Evolutionary conservation across 2,113 vertebrate species (phyloP), one percentile per base, ranked within the genome.

Genomic region (Passer montanus): DNA sequence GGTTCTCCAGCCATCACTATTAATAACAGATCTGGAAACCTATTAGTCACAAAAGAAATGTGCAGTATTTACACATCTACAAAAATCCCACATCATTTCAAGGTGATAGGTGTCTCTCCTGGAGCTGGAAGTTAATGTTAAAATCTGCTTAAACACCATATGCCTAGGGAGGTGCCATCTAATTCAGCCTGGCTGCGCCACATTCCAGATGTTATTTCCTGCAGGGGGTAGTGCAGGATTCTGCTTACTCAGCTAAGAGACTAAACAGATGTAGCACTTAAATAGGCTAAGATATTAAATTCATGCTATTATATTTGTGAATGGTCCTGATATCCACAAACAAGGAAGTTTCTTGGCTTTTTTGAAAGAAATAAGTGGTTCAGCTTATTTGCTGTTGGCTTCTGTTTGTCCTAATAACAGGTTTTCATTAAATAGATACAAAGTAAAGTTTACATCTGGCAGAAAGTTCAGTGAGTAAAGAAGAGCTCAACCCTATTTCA

Each of bases 211-310:
- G 21, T 70, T 87, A 87, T 68, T 97, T 97, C 91, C 91, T 86
- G 89, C 39, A 81, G 47, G 47, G 76, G 47, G 81, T 89, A 84
- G 39, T 24, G 43, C 35, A 84, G 62, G 46, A 41, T 67, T 81
- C 94, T 44, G 8, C 39, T 28, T 64, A 39, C 76, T 72, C 82
- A 50, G 75, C 63, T 96, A 87, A 97, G 90, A 84, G 58, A 73
- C 84, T 95, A 81, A 95, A 95, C 96, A 98, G 90, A 94, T 92
- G 84, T 73, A 70, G 70, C 69, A 60, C 81, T 93, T 84, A 67
- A 94, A 83, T 27, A 52, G 49, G 21, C 39, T 92, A 60, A 52
- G 62, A 74, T 50, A 92, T 85, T 84, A 79, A 89, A 91, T 84
- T 84, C 12, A 33, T 31, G 52, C 41, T 21, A 22, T 66, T 70